These are phyloP conservation scores for Vulpes vulpes DNA, from an alignment of 2,113 vertebrate species.

Conservation along the genomic window DNA sequence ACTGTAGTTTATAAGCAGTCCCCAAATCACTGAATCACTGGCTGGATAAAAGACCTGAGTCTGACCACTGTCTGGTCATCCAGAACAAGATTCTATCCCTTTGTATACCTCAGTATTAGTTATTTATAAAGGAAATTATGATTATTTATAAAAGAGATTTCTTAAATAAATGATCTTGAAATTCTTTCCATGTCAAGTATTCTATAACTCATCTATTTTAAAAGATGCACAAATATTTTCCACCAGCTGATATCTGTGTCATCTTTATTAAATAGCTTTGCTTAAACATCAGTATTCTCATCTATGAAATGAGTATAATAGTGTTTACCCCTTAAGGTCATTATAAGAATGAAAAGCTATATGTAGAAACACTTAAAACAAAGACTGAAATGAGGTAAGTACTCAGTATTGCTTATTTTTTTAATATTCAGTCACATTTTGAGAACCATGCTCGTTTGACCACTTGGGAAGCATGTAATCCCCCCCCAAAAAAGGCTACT, in stretches of 20 bases:
- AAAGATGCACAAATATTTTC: background rate
- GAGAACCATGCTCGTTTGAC: background rate
- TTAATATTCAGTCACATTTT: background rate
- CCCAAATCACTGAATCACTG: background rate
- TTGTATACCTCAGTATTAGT: background rate
- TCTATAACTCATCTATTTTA: background rate
- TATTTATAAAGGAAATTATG: background rate
- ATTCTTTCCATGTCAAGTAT: background rate
- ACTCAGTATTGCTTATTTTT: background rate
- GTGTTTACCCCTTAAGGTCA: background rate
- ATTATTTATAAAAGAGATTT: constrained; percentile 10
- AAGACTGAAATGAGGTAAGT: background rate
- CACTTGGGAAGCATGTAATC: background rate
- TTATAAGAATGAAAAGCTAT: background rate
- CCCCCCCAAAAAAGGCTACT: background rate
- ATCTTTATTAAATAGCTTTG: background rate
- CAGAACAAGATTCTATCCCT: background rate
- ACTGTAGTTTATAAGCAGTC: background rate
- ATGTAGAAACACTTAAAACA: background rate
- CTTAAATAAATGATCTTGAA: background rate
- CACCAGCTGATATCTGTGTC: background rate
- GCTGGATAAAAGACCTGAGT: background rate
- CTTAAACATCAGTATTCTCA: background rate
- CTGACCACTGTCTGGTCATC: background rate
- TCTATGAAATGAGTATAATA: background rate